Conservation (phyloP, 2,888 invertebrate species). For the Drosophila paucipuncta region DNA sequence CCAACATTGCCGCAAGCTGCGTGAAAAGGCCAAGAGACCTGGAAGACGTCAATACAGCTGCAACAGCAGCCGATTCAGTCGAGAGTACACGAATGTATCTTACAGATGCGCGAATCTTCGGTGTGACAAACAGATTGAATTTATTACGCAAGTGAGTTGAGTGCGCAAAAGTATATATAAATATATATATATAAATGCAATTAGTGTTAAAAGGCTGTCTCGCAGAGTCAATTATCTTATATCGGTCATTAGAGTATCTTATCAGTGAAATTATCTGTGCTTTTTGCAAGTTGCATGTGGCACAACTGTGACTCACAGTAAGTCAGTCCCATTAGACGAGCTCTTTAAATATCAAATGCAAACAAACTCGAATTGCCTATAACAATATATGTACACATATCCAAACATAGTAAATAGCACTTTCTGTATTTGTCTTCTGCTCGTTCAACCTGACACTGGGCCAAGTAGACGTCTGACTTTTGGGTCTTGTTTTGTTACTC, state of each 20-base stretch:
- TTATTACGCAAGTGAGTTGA: constrained; percentile 71
- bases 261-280: constrained; percentile 35
- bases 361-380: constrained; percentile 28
- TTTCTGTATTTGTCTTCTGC: constrained; percentile 16
- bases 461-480: constrained; percentile 54
- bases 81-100: constrained; percentile 45
- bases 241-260: constrained; percentile 15
- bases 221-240: constrained; percentile 8
- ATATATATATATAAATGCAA: not conserved
- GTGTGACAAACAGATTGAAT: constrained; percentile 44
- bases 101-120: constrained; percentile 54
- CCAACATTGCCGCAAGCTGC: constrained; percentile 32
- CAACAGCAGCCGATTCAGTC: constrained; percentile 7
- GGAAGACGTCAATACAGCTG: constrained; percentile 42
- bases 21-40: constrained; percentile 44
- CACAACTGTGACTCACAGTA: constrained; percentile 32
- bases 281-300: not conserved
- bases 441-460: constrained; percentile 15
- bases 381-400: not conserved
- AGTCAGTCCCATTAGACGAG: constrained; percentile 26
- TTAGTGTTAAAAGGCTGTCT: constrained; percentile 31
- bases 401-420: constrained; percentile 6
- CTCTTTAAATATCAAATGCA: constrained; percentile 37
- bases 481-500: constrained; percentile 10
- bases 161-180: constrained; percentile 35